Evolutionary conservation across 2,113 vertebrate species (phyloP), one percentile per base, ranked within the genome.

Genomic region (Macrotus californicus): DNA sequence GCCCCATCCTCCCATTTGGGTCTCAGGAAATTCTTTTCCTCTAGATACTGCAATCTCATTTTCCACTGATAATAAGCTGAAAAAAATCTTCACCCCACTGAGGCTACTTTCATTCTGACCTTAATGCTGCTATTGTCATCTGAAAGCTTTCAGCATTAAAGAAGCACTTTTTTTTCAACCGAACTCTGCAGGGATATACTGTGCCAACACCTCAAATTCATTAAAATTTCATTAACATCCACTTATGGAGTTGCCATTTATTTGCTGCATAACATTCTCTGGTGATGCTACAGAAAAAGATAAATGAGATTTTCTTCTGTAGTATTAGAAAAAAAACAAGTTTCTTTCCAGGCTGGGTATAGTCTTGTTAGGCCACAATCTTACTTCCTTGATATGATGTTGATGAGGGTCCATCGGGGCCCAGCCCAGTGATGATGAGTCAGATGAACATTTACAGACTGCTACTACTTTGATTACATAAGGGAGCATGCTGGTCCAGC

Each of bases 141-240:
- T 81, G 19, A 39, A 95, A 94, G 13, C 61, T 70, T 77, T 46
- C 81, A 89, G 77, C 79, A 64, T 72, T 77, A 87, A 83, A 91
- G 69, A 52, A 41, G 14, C 39, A n/a, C 31, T 72, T 72, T 46
- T 87, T 66, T 84, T 59, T 18, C 1, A 89, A 80, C 36, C 56
- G 75, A 96, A 46, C 70, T 95, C 79, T 87, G 79, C 41, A 41
- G 83, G 80, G 75, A 93, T 94, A 91, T 19, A 92, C 80, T 91
- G 34, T 87, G 70, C 79, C 77, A 96, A 52, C 39, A 95, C 91
- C 93, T 95, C 88, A 89, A 24, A 97, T 93, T 96, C 89, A 96
- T 97, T 96, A 96, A 95, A 94, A 96, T 96, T 96, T 97, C 93
- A 91, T 96, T 96, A 96, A 92, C 75, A 94, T 94, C 50, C 79